Base-by-base conservation (phyloP, 1,140 invertebrate species). In the Ceratina australensis region DNA sequence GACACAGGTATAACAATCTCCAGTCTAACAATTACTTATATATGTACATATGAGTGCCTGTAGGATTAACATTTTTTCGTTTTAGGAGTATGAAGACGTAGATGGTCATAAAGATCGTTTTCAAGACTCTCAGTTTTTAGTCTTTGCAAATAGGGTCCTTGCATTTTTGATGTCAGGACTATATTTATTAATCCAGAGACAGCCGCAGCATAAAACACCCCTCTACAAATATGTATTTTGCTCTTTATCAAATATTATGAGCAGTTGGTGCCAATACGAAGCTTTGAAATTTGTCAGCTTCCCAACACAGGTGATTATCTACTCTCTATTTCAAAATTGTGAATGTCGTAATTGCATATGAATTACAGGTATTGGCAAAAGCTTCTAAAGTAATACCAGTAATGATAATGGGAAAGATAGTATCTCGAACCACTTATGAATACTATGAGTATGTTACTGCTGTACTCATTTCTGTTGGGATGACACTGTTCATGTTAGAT, bases 261-360 rank as follows among this genome's bases (percentile, higher is more conserved):
- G 98, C 90, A 98, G 98, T 56, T 99, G 98, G 98, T 99, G 98
- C 92, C 99, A 99, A 92, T 99, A 99, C 90, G 99, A 99, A 93
- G 98, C 98, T 24, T 93, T 99, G 3, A 99, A 99, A 92, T 99
- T 96, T 93, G 97, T 99, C 82, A 98, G 96, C 87, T 99, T 99
- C 92, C 98, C 98, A 3, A 98, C 98, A 57, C 98, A 99, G 94
- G 96, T 98, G 81, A 80, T 68, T 75, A 20, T 28, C 7, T 16
- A 1, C 13, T 18, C 59, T 56, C 69, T 57, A 47, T 42, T 10
- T n/a, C 52, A 10, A 42, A 42, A 42, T 42, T 10, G 33, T 8
- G 33, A 42, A 10, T 42, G 10, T 42, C 10, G 33, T 42, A 42
- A 42, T 42, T 10, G 33, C 42, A 26, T 42, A 10, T 65, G 74